Percentiles rank a stretch among this genome's conserved stretches.
Conservation (phyloP, 2,888 invertebrate species). For the Heliconius cydno region DNA sequence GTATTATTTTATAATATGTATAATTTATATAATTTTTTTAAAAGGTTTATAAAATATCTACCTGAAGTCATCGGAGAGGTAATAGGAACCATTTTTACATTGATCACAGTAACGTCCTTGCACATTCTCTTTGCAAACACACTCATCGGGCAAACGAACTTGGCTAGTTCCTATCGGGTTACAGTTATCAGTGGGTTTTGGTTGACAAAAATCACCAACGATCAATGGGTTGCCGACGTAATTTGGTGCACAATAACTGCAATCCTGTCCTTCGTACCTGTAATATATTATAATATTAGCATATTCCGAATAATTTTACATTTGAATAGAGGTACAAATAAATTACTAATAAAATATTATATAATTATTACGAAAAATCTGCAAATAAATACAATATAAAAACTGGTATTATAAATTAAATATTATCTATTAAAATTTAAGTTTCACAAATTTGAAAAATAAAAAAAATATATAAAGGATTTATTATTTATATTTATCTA, state of each 20-base stretch:
- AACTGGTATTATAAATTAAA: too few relatives aligned
- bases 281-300: constrained; percentile 19
- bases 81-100: constrained; percentile 93
- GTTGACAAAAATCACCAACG: constrained; percentile 89
- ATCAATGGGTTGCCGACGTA: constrained; percentile 91
- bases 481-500: too few relatives aligned
- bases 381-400: too few relatives aligned
- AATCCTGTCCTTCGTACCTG: constrained; percentile 87
- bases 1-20: neutral
- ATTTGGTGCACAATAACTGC: constrained; percentile 90
- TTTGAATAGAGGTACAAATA: neutral
- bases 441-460: too few relatives aligned
- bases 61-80: constrained; percentile 86
- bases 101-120: constrained; percentile 93
- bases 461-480: too few relatives aligned
- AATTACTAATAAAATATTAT: neutral
- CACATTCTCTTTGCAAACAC: constrained; percentile 83
- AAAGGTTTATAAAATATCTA: constrained; percentile 46
- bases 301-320: neutral
- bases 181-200: constrained; percentile 81
- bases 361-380: neutral
- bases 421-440: too few relatives aligned
- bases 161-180: constrained; percentile 88
- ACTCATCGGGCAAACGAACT: constrained; percentile 66
- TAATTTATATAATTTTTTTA: too few relatives aligned